Base-by-base conservation (phyloP, 2,888 invertebrate species). In the Andrena dorsata region DNA sequence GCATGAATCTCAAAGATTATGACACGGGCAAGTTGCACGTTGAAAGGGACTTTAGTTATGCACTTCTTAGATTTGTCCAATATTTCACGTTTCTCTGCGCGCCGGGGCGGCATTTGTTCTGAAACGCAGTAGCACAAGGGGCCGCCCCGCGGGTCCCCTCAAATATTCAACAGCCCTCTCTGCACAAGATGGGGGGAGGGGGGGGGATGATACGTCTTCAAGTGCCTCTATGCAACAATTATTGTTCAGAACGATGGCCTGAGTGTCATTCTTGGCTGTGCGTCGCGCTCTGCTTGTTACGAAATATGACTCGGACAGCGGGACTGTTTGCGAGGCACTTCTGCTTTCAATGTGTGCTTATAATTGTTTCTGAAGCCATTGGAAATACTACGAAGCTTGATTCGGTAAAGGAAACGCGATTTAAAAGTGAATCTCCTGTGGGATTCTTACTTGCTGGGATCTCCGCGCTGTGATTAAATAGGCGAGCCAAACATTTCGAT, bases 1-100 rank as follows among this genome's bases (percentile, higher is more conserved):
- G 20, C 69, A 78, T 60, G 81, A 81, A 73, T 81, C 73, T 78
- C 81, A 41, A 81, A 81, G 69, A 70, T 81, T 81, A 78, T 65
- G 78, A 58, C 81, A 49, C 51, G 61, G 20, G 30, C 16, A 70
- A 70, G 64, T 69, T 73, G 7, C 53, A 6, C 66, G 60, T 51
- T 32, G 73, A 69, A 73, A 70, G 41, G 47, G 60, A 58, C 69
- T 74, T 78, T 65, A 81, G 78, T 81, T 81, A 74, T 73, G 69
- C 66, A 23, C 58, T 74, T 69, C 69, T 69, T 47, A 68, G 32
- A 70, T 81, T 81, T 60, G 60, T 26, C 20, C 78, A 65, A 81
- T 73, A 81, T 73, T 78, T 81, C 53, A 81, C 60, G 51, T 51
- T 41, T 26, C 8, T 2, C 47, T 23, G 49, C 26, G 51, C 51